A percentile compares a stretch with the other conserved stretches of the same genome.
phyloP scores from a whole-genome alignment of 2,797 vertebrate genomes.

The Brotula barbata region DNA sequence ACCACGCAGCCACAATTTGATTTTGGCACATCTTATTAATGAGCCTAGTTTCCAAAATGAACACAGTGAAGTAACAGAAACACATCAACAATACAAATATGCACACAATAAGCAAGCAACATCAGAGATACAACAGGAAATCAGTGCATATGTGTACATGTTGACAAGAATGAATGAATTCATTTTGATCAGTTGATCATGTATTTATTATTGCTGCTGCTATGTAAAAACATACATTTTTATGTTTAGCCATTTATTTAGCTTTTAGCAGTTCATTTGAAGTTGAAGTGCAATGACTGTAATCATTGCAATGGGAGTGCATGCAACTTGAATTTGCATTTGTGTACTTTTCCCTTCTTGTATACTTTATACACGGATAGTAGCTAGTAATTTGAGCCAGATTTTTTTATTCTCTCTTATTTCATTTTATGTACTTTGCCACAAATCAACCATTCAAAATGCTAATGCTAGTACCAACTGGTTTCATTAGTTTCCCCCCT shows the following conservation, averaged over 20 bases:
- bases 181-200: conserved; percentile 18
- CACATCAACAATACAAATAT: neutral
- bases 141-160: neutral
- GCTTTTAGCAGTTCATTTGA: conserved; percentile 32
- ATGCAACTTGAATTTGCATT: too few relatives aligned
- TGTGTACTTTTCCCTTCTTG: too few relatives aligned
- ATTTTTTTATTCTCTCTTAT: conserved; percentile 1
- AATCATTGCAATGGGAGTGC: conserved; percentile 23
- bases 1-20: neutral
- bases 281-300: conserved; percentile 9
- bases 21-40: conserved; percentile 12
- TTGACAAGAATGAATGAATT: neutral
- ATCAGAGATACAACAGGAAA: neutral
- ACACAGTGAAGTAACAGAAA: neutral
- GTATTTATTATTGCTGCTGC: too few relatives aligned
- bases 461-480: conserved; percentile 5
- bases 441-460: conserved; percentile 17
- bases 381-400: conserved; percentile 14
- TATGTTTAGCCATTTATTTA: too few relatives aligned
- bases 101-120: neutral
- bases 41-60: neutral
- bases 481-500: neutral
- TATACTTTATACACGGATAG: too few relatives aligned
- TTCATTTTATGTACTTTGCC: neutral
- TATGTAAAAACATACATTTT: too few relatives aligned